A percentile compares a stretch with the other conserved stretches of the same genome.
Conservation (phyloP, 2,888 invertebrate genomes). For the Geophilus truncorum region DNA sequence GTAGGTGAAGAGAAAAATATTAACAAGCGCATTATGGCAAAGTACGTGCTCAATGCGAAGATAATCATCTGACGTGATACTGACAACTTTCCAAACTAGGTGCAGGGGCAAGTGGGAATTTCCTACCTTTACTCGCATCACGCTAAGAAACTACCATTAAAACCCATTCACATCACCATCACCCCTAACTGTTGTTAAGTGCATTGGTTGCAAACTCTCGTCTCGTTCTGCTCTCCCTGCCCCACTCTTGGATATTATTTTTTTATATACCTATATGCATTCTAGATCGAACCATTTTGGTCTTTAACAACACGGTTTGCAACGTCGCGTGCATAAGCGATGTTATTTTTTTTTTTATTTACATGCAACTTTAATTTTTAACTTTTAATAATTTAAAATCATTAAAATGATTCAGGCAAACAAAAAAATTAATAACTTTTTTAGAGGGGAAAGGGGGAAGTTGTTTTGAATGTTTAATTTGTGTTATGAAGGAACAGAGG, state of each 20-base stretch:
- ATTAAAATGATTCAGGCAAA: too few relatives aligned
- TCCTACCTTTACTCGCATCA: neutral
- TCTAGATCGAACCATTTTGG: neutral
- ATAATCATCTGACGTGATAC: constrained; percentile 4
- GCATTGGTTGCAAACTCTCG: neutral
- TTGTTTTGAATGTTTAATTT: neutral
- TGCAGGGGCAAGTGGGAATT: constrained; percentile 1
- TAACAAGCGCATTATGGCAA: neutral
- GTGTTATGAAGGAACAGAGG: neutral
- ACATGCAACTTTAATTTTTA: too few relatives aligned
- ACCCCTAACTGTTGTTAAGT: neutral
- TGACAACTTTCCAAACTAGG: neutral
- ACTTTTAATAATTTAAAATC: neutral
- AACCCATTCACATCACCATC: neutral
- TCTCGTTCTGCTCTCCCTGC: too few relatives aligned
- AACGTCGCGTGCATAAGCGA: neutral
- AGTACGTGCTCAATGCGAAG: neutral
- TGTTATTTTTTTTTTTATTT: neutral
- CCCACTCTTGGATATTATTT: neutral
- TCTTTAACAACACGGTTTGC: neutral
- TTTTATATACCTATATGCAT: neutral
- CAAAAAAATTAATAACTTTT: too few relatives aligned
- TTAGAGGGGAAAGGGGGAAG: too few relatives aligned
- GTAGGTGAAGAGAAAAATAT: neutral
- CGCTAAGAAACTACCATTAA: constrained; percentile 12